These are phyloP conservation scores for Blera fallax DNA, from an alignment of 2,888 invertebrate genomes.

Conservation along the genomic window DNA sequence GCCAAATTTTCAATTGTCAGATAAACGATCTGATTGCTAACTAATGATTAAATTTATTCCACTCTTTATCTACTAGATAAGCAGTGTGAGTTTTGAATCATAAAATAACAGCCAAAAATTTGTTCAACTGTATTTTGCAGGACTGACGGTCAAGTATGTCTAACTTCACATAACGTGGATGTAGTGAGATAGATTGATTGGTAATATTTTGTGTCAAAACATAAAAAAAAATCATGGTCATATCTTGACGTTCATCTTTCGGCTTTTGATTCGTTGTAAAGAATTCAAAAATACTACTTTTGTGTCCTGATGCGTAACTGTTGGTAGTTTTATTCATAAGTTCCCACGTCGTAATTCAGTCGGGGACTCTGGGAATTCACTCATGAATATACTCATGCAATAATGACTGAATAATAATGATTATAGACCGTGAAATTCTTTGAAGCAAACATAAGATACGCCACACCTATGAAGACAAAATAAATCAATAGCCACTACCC, in stretches of 20 bases:
- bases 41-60: neutral
- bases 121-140: neutral
- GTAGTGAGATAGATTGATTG: neutral
- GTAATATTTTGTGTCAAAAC: neutral
- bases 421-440: neutral
- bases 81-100: neutral
- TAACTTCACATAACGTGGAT: neutral
- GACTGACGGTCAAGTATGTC: neutral
- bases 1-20: too few relatives aligned
- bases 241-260: neutral
- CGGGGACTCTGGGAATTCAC: neutral
- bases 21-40: neutral
- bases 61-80: neutral
- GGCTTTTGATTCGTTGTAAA: neutral
- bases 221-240: neutral
- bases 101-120: neutral
- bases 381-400: neutral
- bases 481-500: neutral
- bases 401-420: neutral
- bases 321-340: neutral
- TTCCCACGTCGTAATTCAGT: slow-evolving; percentile 10
- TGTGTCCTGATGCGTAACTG: slow-evolving; percentile 9
- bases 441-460: neutral
- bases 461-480: neutral
- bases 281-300: neutral